These are phyloP conservation scores for Sturnira hondurensis DNA, from an alignment of 2,113 vertebrate genomes.

Conservation along the genomic window DNA sequence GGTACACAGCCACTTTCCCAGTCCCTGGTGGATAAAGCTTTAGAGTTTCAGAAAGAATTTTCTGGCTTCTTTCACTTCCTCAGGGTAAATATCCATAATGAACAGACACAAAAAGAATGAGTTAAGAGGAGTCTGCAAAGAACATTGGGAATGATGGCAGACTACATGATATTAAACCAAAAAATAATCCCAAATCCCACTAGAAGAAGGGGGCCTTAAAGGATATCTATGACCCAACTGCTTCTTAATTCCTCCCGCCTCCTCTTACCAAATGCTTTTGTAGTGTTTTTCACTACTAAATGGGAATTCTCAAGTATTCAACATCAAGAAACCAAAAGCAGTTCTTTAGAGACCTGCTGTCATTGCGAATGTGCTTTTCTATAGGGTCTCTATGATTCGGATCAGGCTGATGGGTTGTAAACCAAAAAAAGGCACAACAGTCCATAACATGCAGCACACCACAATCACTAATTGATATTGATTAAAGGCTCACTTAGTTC, in stretches of 20 bases:
- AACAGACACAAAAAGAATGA: neutral
- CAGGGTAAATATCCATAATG: neutral
- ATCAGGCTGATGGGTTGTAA: neutral
- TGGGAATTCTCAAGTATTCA: neutral
- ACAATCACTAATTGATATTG: neutral
- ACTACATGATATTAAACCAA: neutral
- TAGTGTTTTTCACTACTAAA: neutral
- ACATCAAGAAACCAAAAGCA: neutral
- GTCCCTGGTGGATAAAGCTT: neutral
- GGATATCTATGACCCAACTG: neutral
- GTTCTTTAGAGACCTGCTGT: neutral
- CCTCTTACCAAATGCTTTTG: neutral
- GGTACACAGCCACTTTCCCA: neutral
- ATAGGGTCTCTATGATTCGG: neutral
- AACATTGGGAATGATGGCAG: neutral
- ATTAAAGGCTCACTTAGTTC: neutral
- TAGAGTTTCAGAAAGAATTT: neutral
- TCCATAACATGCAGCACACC: neutral
- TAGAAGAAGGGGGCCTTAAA: neutral
- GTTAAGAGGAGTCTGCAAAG: constrained; percentile 4
- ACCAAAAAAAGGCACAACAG: neutral
- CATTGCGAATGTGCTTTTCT: neutral
- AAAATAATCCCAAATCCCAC: neutral
- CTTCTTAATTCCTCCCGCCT: neutral
- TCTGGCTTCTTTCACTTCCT: neutral